Conservation (phyloP, 2,888 invertebrate genomes). For the Caenorhabditis sinica region DNA sequence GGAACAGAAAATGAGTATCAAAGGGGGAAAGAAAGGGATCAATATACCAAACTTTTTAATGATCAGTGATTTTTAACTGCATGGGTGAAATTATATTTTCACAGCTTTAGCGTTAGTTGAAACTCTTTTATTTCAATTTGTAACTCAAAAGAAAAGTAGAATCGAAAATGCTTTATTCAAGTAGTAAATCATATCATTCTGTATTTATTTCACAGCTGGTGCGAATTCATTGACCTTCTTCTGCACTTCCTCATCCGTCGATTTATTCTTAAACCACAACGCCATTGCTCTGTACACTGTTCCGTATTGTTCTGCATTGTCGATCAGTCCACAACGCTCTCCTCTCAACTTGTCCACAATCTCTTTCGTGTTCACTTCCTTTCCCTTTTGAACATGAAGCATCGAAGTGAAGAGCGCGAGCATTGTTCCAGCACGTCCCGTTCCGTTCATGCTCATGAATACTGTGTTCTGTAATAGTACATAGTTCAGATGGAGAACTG, state of each 20-base stretch:
- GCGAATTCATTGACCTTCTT: conserved; percentile 28
- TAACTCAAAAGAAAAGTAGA: too few relatives aligned
- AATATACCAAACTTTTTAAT: too few relatives aligned
- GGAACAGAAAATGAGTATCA: conserved; percentile 23
- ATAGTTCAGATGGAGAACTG: too few relatives aligned
- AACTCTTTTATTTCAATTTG: not conserved
- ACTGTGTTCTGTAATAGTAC: conserved; percentile 15
- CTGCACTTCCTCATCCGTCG: conserved; percentile 2
- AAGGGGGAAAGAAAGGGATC: conserved; percentile 1
- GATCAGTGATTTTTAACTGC: too few relatives aligned
- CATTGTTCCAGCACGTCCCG: conserved; percentile 41
- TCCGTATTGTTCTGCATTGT: conserved; percentile 41
- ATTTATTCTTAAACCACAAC: conserved; percentile 31
- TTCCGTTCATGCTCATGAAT: too few relatives aligned
- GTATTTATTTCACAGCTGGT: not conserved
- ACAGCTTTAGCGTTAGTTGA: conserved; percentile 87
- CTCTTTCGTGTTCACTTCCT: conserved; percentile 38
- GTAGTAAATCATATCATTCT: not conserved
- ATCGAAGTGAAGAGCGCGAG: conserved; percentile 8
- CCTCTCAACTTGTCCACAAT: conserved; percentile 28
- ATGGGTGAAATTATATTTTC: too few relatives aligned
- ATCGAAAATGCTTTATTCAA: not conserved
- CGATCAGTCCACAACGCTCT: conserved; percentile 48
- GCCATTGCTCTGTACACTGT: conserved; percentile 35
- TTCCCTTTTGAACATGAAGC: conserved; percentile 20